Evolutionary conservation across 2,797 vertebrate genomes (phyloP), one percentile per base, ranked within the genome.

Genomic region (Sebastes vulpes): DNA sequence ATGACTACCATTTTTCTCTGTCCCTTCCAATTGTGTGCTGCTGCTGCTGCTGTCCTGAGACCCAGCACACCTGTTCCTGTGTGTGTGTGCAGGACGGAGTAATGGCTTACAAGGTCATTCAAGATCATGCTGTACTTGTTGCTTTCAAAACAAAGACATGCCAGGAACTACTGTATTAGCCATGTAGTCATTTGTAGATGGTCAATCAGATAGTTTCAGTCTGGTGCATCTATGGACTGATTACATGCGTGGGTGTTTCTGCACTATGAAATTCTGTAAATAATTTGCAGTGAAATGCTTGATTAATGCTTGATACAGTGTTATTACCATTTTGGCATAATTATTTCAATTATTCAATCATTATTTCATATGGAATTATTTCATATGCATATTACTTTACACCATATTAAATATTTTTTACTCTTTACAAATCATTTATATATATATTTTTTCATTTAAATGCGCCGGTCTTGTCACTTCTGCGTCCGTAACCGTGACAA

Each of bases 1-100:
- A 85, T 86, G 77, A 82, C 72, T 58, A 7, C 72, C 68, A 79
- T 90, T 89, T 77, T 84, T 89, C 73, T 81, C 52, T 50, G 35
- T 77, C 56, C 53, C 10, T n/a, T 77, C 46, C 16, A n/a, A 31
- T 73, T 31, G 61, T 65, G 72, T 53, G 57, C 23, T 54, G 64
- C 26, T 54, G 64, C 20, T 14, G 65, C 59, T 35, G 42, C 63
- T 64, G 72, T 63, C 65, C 58, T 72, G 67, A 84, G 72, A 72
- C 79, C 52, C 65, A 53, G 32, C 64, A 61, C 84, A 92, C 85
- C 83, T 91, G 83, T 76, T 66, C 2, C 7, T 72, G 54, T 67
- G 69, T 63, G 60, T 20, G 16, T 63, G 70, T 35, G 58, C 3
- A 11, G 11, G 65, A 79, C 2, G 1, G 50, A 73, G 72, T 20